Base-by-base conservation (phyloP, 2,113 vertebrate species). In the Helogale parvula region DNA sequence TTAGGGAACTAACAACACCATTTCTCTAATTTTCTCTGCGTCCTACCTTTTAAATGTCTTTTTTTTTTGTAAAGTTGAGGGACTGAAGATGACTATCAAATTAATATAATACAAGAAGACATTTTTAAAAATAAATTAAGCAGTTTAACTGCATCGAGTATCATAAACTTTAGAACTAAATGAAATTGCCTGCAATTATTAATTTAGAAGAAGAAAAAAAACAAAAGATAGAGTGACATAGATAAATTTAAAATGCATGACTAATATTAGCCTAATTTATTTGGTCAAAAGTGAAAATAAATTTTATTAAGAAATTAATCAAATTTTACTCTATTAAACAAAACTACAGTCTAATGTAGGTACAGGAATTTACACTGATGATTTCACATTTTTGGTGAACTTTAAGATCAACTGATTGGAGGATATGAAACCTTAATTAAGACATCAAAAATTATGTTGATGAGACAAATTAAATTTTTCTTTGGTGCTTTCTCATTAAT, bases 281-380 rank as follows among this genome's bases (percentile, higher is more conserved):
- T 79, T 93, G 72, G 33, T 90, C 4, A 76, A 65, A 93, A 83
- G 11, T 84, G 25, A 95, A 93, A 95, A 79, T 69, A 47, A 33
- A 72, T 83, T 93, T 90, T 81, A 81, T 87, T 76, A 31, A 69
- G 19, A 76, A 87, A 63, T 35, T 3, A 69, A 69, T 87, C n/a
- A 52, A 82, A 69, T 68, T 60, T 94, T 54, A 74, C 31, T 13
- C n/a, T 77, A 33, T 33, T 76, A 69, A 81, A n/a, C 8, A 92
- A 92, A 76, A 74, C 41, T 87, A 12, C 31, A 87, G 0, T 85
- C 8, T 68, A 83, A 68, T 60, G n/a, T 93, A 45, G 5, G 1
- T n/a, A 69, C 45, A 21, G 1, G 72, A 71, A 83, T n/a, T 71
- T 71, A 45, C 11, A 25, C 5, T 25, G 21, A 45, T n/a, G 86